Evolutionary conservation across 2,888 invertebrate species (phyloP).

Genomic region (Orgyia antiqua): DNA sequence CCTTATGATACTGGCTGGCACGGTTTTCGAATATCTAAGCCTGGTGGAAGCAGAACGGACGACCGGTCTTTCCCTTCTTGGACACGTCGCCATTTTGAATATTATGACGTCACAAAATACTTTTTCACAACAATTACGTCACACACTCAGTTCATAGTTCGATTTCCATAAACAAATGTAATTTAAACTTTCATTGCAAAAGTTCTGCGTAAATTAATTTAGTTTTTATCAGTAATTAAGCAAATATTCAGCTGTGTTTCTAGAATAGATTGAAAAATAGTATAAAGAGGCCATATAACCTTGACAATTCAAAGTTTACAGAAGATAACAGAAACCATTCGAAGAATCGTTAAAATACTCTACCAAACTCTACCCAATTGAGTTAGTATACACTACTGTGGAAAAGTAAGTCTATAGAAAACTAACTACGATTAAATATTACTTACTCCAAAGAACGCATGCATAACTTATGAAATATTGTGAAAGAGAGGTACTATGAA

Average conservation of each 20-base stretch:
- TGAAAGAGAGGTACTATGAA: no score
- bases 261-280: neutral
- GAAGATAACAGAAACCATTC: no score
- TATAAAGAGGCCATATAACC: no score
- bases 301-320: no score
- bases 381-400: no score
- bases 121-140: neutral
- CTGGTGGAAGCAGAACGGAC: constrained; percentile 53
- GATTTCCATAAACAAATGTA: constrained; percentile 7
- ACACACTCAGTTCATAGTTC: constrained; percentile 13
- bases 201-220: constrained; percentile 19
- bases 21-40: constrained; percentile 66
- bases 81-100: constrained; percentile 55
- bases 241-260: constrained; percentile 21
- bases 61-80: constrained; percentile 52
- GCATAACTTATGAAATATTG: no score
- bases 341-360: no score
- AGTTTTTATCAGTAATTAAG: constrained; percentile 10
- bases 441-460: no score
- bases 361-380: no score
- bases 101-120: constrained; percentile 18
- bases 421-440: no score
- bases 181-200: constrained; percentile 20
- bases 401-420: no score
- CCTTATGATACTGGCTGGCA: constrained; percentile 64